Percentiles rank a stretch among this genome's conserved stretches.
These are phyloP conservation scores for Helogale parvula DNA, from an alignment of 2,113 vertebrate species.

Conservation along the genomic window DNA sequence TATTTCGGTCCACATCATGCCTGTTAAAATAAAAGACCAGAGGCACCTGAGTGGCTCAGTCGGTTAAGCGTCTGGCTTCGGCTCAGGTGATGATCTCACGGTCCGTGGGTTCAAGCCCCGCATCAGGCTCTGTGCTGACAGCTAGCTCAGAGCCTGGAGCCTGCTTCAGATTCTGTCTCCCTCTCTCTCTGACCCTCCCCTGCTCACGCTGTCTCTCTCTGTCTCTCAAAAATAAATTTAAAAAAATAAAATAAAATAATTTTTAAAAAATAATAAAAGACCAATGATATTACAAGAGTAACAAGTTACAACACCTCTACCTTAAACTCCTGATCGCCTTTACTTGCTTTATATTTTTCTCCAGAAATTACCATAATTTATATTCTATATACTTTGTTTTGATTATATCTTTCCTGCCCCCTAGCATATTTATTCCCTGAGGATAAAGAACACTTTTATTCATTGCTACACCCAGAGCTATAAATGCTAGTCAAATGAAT, in stretches of 20 bases:
- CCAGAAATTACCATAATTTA: neutral
- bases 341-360: neutral
- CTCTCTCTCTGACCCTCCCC: too few relatives aligned
- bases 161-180: too few relatives aligned
- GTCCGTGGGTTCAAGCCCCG: too few relatives aligned
- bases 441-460: neutral
- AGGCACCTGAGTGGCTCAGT: too few relatives aligned
- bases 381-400: neutral
- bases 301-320: neutral
- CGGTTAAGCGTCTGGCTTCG: too few relatives aligned
- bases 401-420: neutral
- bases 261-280: too few relatives aligned
- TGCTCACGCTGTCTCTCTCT: too few relatives aligned
- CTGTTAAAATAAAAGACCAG: neutral
- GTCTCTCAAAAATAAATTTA: too few relatives aligned
- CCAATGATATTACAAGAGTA: neutral
- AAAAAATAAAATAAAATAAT: too few relatives aligned
- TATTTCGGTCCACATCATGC: neutral
- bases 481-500: neutral
- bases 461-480: neutral
- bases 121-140: too few relatives aligned
- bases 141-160: too few relatives aligned
- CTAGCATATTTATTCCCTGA: neutral
- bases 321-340: neutral
- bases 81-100: too few relatives aligned